A percentile compares a stretch with the other conserved stretches of the same genome.
phyloP scores from a whole-genome alignment of 2,888 invertebrate species.

The Limenitis camilla region DNA sequence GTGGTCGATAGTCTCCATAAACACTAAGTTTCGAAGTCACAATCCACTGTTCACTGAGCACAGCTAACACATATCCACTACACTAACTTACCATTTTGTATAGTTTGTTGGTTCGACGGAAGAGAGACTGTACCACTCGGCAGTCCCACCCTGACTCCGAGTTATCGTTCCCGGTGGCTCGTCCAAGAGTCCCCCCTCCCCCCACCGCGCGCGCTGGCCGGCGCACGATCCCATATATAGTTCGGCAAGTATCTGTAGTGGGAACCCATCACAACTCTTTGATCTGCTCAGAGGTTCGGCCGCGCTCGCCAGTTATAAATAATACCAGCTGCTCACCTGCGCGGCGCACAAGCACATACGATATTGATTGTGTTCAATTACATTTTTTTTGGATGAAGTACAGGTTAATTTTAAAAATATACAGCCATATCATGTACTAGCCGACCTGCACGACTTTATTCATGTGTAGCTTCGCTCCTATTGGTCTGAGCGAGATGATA shows the following conservation, averaged over 20 bases:
- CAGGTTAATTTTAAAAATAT: neutral
- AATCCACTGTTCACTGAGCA: constrained; percentile 36
- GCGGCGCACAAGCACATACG: neutral
- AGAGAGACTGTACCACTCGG: constrained; percentile 69
- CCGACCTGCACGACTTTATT: too few relatives aligned
- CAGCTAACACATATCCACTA: constrained; percentile 32
- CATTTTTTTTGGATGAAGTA: neutral
- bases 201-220: constrained; percentile 28
- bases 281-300: constrained; percentile 41
- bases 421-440: too few relatives aligned
- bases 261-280: constrained; percentile 49
- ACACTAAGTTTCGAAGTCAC: constrained; percentile 23
- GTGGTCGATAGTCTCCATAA: too few relatives aligned
- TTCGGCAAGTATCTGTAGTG: constrained; percentile 52
- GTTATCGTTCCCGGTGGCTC: constrained; percentile 42
- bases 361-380: neutral
- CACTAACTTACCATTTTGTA: constrained; percentile 66
- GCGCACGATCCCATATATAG: constrained; percentile 67
- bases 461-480: too few relatives aligned
- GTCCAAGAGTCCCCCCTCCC: constrained; percentile 46
- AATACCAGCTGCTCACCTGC: constrained; percentile 49
- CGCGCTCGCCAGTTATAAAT: constrained; percentile 51
- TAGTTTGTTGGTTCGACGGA: constrained; percentile 65
- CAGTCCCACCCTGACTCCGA: constrained; percentile 73
- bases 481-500: too few relatives aligned